Conservation (phyloP, 2,797 vertebrate species). For the Bufotes viridis region DNA sequence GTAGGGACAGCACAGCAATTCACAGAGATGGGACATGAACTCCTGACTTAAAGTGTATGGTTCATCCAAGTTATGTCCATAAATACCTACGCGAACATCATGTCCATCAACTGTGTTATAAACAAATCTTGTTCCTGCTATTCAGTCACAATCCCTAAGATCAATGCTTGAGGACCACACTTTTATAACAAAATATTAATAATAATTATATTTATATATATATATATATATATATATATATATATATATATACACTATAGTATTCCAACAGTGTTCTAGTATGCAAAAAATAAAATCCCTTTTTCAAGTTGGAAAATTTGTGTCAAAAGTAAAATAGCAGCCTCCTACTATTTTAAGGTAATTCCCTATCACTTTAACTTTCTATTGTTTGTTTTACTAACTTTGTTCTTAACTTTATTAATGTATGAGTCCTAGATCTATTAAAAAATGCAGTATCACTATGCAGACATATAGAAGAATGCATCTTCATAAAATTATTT, state of each 20-base stretch:
- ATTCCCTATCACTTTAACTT: neutral
- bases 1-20: too few relatives aligned
- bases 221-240: too few relatives aligned
- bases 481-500: slow-evolving; percentile 52
- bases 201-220: too few relatives aligned
- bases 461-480: neutral
- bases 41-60: too few relatives aligned
- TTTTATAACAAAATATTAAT: too few relatives aligned
- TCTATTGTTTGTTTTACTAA: neutral
- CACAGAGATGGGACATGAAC: too few relatives aligned
- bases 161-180: neutral
- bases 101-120: too few relatives aligned
- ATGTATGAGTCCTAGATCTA: slow-evolving; percentile 8
- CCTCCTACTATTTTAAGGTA: neutral
- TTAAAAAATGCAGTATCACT: neutral
- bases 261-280: neutral
- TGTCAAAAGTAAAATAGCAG: neutral
- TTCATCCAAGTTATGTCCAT: neutral
- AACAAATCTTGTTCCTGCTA: neutral
- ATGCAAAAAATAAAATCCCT: neutral
- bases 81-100: too few relatives aligned
- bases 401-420: slow-evolving; percentile 15
- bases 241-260: too few relatives aligned
- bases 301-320: neutral
- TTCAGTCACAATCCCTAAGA: neutral